These are phyloP conservation scores for Anagyrus pseudococci DNA, from an alignment of 2,888 invertebrate genomes.

Conservation along the genomic window DNA sequence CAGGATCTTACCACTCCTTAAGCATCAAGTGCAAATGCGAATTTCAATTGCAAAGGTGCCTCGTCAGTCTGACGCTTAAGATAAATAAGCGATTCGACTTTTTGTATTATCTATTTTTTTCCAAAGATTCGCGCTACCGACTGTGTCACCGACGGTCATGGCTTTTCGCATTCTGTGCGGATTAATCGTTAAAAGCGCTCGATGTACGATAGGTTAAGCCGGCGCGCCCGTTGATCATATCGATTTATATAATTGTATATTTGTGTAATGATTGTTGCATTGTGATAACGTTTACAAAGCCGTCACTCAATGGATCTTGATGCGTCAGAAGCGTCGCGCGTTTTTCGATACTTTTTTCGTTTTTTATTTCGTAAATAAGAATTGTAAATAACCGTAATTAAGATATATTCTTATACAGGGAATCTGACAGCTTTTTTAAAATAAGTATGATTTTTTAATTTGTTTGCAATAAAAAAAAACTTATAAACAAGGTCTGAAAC, in stretches of 20 bases:
- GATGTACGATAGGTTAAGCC: no score
- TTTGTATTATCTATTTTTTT: neutral
- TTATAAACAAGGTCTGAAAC: no score
- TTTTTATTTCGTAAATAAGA: conserved; percentile 12
- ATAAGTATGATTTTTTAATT: conserved; percentile 24
- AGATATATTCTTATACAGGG: conserved; percentile 27
- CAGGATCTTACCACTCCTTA: conserved; percentile 54
- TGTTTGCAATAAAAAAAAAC: conserved; percentile 3
- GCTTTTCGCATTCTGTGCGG: no score
- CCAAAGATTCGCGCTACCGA: neutral
- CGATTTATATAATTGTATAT: conserved; percentile 28
- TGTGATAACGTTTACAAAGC: conserved; percentile 30
- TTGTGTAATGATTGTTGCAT: conserved; percentile 29
- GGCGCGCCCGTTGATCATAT: conserved; percentile 13
- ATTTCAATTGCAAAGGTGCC: no score
- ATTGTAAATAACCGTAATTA: conserved; percentile 31
- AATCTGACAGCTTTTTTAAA: conserved; percentile 6
- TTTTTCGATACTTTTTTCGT: conserved; percentile 9
- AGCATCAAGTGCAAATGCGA: neutral
- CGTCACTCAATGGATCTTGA: conserved; percentile 21
- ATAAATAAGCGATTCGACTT: no score
- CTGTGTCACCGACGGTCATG: no score
- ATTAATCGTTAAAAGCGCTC: no score
- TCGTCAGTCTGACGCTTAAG: no score
- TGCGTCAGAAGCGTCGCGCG: conserved; percentile 19